phyloP scores from a whole-genome alignment of 2,113 vertebrate species.

The Bucco capensis region DNA sequence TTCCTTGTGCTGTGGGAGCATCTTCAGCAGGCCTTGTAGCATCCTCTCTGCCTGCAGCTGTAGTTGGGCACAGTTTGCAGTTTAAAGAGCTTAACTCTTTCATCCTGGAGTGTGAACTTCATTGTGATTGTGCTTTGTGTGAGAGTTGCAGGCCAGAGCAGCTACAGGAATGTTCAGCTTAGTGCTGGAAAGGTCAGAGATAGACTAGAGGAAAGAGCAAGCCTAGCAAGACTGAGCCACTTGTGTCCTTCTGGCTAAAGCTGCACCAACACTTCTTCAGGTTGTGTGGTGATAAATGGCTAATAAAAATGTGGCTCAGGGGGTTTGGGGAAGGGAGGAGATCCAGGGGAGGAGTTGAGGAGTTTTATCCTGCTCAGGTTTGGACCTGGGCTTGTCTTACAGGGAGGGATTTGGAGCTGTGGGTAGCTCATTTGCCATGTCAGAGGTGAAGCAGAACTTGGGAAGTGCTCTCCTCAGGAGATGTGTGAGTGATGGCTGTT shows the following conservation, averaged over 20 bases:
- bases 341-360: neutral
- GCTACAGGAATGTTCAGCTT: neutral
- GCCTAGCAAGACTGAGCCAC: neutral
- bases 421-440: neutral
- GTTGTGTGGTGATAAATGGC: neutral
- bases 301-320: neutral
- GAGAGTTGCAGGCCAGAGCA: neutral
- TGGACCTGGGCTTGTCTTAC: neutral
- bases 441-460: neutral
- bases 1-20: too few species aligned
- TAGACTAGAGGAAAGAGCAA: neutral
- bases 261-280: neutral
- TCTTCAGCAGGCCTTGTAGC: neutral
- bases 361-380: neutral
- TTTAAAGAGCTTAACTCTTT: neutral
- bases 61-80: neutral
- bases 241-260: neutral
- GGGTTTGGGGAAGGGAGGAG: neutral
- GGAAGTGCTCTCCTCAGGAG: neutral
- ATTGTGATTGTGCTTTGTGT: too few species aligned
- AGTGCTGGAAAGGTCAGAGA: neutral
- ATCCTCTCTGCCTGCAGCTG: neutral
- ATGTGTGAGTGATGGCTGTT: neutral
- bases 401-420: neutral
- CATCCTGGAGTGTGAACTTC: neutral